Evolutionary conservation across 2,888 invertebrate genomes (phyloP).

Genomic region (Sinhomidia bicolor): DNA sequence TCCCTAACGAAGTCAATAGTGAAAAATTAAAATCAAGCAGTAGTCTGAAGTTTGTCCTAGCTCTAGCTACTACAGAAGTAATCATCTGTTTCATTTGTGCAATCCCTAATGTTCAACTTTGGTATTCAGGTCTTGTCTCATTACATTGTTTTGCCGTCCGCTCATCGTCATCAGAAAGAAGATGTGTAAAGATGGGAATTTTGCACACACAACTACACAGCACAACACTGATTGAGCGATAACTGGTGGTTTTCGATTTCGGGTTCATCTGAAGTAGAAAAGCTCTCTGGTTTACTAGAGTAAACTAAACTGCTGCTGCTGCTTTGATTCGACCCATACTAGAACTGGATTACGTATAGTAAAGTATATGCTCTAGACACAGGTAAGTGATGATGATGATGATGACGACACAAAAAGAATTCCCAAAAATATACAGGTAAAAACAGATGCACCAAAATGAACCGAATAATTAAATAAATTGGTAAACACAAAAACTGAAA

Average conservation of each 20-base stretch:
- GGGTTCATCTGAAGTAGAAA: no score
- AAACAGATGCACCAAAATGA: no score
- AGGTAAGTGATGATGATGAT: no score
- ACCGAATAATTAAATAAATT: conserved; percentile 4
- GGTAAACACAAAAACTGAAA: neutral
- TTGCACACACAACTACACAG: neutral
- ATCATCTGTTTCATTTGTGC: neutral
- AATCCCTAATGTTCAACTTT: neutral
- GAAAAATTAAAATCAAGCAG: neutral
- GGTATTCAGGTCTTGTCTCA: neutral
- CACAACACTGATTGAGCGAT: neutral
- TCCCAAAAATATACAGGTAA: no score
- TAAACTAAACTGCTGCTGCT: neutral
- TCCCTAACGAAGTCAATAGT: neutral
- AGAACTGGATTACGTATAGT: neutral
- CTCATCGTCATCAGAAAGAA: neutral
- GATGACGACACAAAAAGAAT: no score
- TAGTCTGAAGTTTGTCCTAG: neutral
- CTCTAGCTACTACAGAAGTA: neutral
- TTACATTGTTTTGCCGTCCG: neutral
- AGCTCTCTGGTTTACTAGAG: no score
- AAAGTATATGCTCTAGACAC: no score
- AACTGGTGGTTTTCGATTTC: neutral
- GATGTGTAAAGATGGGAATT: neutral
- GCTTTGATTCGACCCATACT: neutral